Base-by-base conservation (phyloP, 2,113 vertebrate species). In the Anoplopoma fimbria region DNA sequence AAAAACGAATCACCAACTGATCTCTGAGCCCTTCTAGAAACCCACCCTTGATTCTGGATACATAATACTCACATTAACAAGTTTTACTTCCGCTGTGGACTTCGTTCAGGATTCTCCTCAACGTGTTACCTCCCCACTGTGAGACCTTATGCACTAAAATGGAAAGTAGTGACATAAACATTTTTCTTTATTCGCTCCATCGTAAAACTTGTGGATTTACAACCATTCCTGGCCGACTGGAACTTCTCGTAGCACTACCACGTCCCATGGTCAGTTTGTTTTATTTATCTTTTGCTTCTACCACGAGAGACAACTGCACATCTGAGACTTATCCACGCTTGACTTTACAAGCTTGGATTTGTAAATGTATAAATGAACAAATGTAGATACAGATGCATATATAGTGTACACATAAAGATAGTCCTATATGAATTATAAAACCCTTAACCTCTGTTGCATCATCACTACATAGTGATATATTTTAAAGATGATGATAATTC, bases 341-440 rank as follows among this genome's bases (percentile, higher is more conserved):
- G 51, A 75, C 81, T 73, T 84, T 74, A 74, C 69, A 80, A 79
- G 86, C 73, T 79, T 77, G 78, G 75, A 77, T 92, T 91, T 93
- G 62, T 90, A 86, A 83, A 72, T 92, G 88, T 91, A 93, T 61
- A 92, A 86, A 89, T 92, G 83, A 91, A 92, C 88, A 90, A 89
- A 93, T 92, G 92, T 93, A 93, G 88, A 93, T 93, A 93, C 81
- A 92, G 87, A 92, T 84, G 81, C 85, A 84, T 92, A 92, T 93
- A 91, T 89, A 90, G 62, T 87, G 87, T 90, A 90, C 82, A 93
- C 86, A 84, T 73, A 79, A 87, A 91, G 72, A 88, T 84, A 75
- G 49, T 71, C 75, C 82, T 88, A 87, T 92, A 89, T 88, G 29
- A 86, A 90, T 83, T 85, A 81, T 75, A 85, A 47, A 82, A 78